Conservation (phyloP, 2,888 invertebrate genomes). For the Brachyopa scutellaris region DNA sequence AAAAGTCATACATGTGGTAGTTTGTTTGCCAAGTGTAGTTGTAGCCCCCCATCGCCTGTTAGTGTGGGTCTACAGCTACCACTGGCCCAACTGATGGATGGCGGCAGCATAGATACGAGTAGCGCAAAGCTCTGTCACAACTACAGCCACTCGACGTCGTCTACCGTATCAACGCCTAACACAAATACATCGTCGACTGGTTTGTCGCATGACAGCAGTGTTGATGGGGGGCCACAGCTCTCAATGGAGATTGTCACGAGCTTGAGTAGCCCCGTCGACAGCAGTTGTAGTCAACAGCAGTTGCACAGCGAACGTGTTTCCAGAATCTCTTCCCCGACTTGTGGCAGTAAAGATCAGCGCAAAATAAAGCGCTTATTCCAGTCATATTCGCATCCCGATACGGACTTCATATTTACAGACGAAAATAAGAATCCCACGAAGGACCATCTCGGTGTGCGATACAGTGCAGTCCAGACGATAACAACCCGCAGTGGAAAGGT, state of each 20-base stretch:
- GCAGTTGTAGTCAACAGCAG: slow-evolving; percentile 52
- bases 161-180: slow-evolving; percentile 65
- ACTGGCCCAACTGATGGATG: slow-evolving; percentile 44
- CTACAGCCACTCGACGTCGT: slow-evolving; percentile 66
- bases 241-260: slow-evolving; percentile 61
- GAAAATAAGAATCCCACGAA: slow-evolving; percentile 77
- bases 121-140: slow-evolving; percentile 59
- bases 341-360: slow-evolving; percentile 48
- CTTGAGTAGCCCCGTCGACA: slow-evolving; percentile 51
- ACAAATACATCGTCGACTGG: slow-evolving; percentile 64
- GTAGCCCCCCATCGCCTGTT: slow-evolving; percentile 72
- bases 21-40: slow-evolving; percentile 78
- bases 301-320: slow-evolving; percentile 57
- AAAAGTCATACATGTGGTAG: slow-evolving; percentile 79
- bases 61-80: slow-evolving; percentile 53
- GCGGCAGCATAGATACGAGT: slow-evolving; percentile 19
- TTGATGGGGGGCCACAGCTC: slow-evolving; percentile 57
- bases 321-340: slow-evolving; percentile 50
- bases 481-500: slow-evolving; percentile 75
- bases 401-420: slow-evolving; percentile 78
- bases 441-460: slow-evolving; percentile 42
- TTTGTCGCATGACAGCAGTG: slow-evolving; percentile 64
- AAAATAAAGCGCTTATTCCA: slow-evolving; percentile 76
- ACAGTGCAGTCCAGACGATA: slow-evolving; percentile 71
- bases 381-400: slow-evolving; percentile 78